Conservation (phyloP, 2,888 invertebrate species). For the Cosmia trapezina region DNA sequence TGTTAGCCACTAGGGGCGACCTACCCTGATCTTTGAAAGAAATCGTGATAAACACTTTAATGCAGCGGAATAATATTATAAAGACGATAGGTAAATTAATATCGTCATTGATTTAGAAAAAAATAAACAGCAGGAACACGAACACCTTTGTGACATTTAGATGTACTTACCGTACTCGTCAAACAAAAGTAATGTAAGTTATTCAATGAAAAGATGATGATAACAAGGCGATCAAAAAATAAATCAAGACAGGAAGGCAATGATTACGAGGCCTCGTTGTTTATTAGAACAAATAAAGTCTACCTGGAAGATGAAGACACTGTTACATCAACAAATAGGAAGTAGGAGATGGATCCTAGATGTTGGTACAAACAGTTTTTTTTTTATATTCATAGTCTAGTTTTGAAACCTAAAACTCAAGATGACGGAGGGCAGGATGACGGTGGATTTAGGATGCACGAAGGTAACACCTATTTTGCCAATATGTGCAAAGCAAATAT, state of each 20-base stretch:
- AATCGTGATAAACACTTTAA: neutral
- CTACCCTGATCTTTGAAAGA: neutral
- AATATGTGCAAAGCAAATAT: conserved; percentile 47
- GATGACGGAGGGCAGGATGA: conserved; percentile 32
- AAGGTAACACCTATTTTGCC: conserved; percentile 2
- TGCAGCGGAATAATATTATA: neutral
- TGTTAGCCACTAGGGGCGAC: neutral
- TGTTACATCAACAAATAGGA: neutral
- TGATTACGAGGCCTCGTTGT: neutral
- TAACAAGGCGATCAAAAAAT: neutral
- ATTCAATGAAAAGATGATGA: neutral
- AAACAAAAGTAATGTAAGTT: neutral
- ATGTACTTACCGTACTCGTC: neutral
- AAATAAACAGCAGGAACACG: neutral
- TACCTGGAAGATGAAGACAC: neutral
- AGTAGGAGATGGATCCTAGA: neutral
- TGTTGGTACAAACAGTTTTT: neutral
- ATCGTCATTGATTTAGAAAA: neutral
- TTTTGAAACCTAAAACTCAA: neutral
- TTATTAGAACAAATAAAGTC: neutral
- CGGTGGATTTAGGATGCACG: conserved; percentile 19
- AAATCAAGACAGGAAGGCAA: neutral
- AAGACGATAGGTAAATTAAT: neutral
- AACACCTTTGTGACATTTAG: neutral
- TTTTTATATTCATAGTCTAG: neutral